Evolutionary conservation across 2,797 vertebrate genomes (phyloP), one percentile per base, ranked within the genome.

Genomic region (Scomberomorus guttatus): DNA sequence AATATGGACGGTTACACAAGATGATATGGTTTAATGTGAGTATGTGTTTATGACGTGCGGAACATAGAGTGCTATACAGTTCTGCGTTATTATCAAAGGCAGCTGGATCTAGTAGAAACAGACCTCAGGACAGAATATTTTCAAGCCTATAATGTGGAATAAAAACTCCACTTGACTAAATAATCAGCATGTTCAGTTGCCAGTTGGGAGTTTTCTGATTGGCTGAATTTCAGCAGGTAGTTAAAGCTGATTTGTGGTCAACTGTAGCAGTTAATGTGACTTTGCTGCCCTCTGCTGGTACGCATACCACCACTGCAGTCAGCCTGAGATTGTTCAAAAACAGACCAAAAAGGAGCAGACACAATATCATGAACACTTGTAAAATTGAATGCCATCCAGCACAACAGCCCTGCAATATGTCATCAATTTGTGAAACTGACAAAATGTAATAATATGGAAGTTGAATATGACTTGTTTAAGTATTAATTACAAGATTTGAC

Each of bases 1-100:
- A 73, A 80, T 52, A 90, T 77, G 64, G 54, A 72, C 42, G 70
- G 61, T 84, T 87, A 90, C 66, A 85, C 11, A 32, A 55, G 58
- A 68, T 69, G 77, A 56, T 52, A 24, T 20, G 64, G 48, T 34
- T 48, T 18, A 9, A 50, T 18, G 58, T 18, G 37, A 65, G 62
- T 25, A 57, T n/a, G 52, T 75, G 66, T 87, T 52, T 18, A 10
- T 12, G 44, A 46, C 24, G 66, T 22, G 0, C 22, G 39, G n/a
- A 46, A 10, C 32, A 14, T n/a, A 9, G 56, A 63, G 44, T 22
- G 58, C 22, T 4, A 44, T 46, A 73, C 25, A 29, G 58, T n/a
- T 27, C n/a, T 39, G 29, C 1, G 34, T 61, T 42, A 46, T 51
- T 44, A n/a, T 29, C 2, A n/a, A 51, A 6, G 50, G 22, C 29